Base-by-base conservation (phyloP, 2,888 invertebrate genomes). In the Cylloceria caligata region DNA sequence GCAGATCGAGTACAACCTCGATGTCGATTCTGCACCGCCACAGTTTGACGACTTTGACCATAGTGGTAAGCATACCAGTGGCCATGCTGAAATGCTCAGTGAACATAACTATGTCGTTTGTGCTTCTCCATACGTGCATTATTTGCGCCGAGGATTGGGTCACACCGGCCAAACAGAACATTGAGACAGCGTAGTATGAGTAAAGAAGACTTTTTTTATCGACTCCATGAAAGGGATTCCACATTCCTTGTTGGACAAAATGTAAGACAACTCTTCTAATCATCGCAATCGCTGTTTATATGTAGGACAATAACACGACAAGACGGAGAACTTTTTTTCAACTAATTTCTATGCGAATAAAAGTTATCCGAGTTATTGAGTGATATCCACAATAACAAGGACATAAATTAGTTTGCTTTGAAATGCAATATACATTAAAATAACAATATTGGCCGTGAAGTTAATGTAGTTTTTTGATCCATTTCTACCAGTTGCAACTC, bases 21-120 rank as follows among this genome's bases (percentile, higher is more conserved):
- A 83, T 30, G 45, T 79, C 67, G 30, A 2, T 0, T 67, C 47
- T 60, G 3, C 79, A 30, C 0, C 11, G 75, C 79, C 72, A 79
- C 7, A 83, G 21, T 76, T 83, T 83, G 0, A 76, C 67, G 45
- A 80, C 62, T 72, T 83, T 83, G 0, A 78, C 45, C 79, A 83
- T 39, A 3, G 82, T 83, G 13, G 67, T 68, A 0, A 24, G n/a
- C 80, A 79, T 83, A n/a, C 82, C 82, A 7, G 62, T 72, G 13
- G 76, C 62, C 2, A 83, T 55, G 13, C 75, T 80, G 16, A 83
- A 80, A 39, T 75, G 79, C 24, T 76, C 71, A 24, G 82, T 76
- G 16, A 83, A 76, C 52, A 62, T 65, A 5, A 60, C 78, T 3
- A 80, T 42, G 45, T 80, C 62, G 5, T 76, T 60, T 42, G 73